Conservation (phyloP, 2,797 vertebrate genomes). For the Chromobotia macracanthus region DNA sequence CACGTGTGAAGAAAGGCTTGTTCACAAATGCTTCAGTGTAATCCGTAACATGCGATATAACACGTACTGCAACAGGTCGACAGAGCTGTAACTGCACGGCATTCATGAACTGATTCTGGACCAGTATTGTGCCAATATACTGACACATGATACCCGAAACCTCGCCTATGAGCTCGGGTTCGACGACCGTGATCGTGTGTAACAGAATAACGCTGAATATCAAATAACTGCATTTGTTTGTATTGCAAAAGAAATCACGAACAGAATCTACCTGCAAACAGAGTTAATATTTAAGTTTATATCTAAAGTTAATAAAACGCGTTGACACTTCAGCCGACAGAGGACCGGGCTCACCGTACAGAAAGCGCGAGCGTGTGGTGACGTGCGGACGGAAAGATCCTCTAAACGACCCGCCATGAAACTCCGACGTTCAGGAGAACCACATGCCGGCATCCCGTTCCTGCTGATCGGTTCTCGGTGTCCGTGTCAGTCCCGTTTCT, state of each 20-base stretch:
- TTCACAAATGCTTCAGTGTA: neutral
- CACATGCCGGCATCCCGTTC: too few relatives aligned
- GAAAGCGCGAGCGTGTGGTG: neutral
- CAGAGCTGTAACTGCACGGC: neutral
- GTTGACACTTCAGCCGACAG: neutral
- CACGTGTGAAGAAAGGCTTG: too few relatives aligned
- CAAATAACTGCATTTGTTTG: neutral
- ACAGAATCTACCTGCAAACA: constrained; percentile 4
- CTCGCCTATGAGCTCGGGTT: neutral
- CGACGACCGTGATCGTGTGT: neutral
- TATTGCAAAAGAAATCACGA: neutral
- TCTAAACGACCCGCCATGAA: neutral
- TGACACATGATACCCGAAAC: neutral
- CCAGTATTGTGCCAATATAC: neutral
- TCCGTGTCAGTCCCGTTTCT: too few relatives aligned
- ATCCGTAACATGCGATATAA: neutral
- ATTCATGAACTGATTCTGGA: neutral
- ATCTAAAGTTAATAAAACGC: too few relatives aligned
- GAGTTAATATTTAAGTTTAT: too few relatives aligned
- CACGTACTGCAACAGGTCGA: constrained; percentile 37
- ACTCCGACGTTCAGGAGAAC: neutral
- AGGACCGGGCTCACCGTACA: constrained; percentile 17
- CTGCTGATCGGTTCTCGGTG: too few relatives aligned
- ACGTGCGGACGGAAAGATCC: neutral
- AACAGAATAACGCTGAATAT: neutral